Percentiles rank a stretch among this genome's conserved stretches.
These are phyloP conservation scores for Hylaea fasciaria DNA, from an alignment of 2,888 invertebrate genomes.

Conservation along the genomic window DNA sequence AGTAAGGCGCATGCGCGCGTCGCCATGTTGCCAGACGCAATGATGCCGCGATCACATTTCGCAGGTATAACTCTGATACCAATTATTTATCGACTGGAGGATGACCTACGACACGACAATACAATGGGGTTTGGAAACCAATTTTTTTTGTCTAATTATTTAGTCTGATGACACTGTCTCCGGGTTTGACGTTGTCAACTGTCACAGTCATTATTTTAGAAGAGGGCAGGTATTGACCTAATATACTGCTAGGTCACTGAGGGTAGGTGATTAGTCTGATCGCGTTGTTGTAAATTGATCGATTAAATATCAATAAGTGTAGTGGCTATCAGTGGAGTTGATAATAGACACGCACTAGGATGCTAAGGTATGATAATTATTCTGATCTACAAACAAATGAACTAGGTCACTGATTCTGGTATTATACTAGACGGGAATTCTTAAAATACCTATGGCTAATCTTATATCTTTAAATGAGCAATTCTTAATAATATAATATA, in stretches of 20 bases:
- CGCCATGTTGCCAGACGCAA: conserved; percentile 70
- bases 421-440: no score
- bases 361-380: no score
- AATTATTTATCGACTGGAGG: conserved; percentile 33
- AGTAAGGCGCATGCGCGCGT: conserved; percentile 75
- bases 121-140: conserved; percentile 57
- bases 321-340: conserved; percentile 2
- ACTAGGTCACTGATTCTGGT: no score
- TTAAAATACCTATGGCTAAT: no score
- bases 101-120: conserved; percentile 39
- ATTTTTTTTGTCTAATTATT: conserved; percentile 3
- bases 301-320: conserved; percentile 24
- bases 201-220: conserved; percentile 10
- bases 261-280: conserved; percentile 5
- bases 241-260: no score
- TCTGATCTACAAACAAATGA: no score
- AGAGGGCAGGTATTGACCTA: conserved; percentile 16
- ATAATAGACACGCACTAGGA: background rate
- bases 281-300: conserved; percentile 4
- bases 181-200: background rate
- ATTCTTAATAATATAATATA: no score
- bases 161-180: conserved; percentile 12
- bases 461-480: no score
- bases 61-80: conserved; percentile 51
- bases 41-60: conserved; percentile 57